Conservation (phyloP, 1,140 invertebrate genomes). For the Ceratosolen solmsi region DNA sequence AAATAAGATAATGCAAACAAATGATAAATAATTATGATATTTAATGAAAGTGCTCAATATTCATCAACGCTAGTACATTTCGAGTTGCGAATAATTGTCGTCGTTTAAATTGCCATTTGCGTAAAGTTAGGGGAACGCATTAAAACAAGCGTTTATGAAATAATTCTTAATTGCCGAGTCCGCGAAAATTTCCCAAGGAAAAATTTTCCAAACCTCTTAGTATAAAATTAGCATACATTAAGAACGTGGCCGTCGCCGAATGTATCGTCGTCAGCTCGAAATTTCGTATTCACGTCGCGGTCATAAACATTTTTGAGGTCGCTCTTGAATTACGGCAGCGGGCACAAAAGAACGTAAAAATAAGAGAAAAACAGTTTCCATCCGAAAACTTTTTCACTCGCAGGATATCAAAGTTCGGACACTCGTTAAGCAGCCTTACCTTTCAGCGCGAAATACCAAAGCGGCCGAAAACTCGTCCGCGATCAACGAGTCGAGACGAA, state of each 20-base stretch:
- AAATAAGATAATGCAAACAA: no score
- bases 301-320: background rate
- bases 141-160: background rate
- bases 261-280: background rate
- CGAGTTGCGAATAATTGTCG: background rate
- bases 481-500: slow-evolving; percentile 32
- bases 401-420: slow-evolving; percentile 32
- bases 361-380: background rate
- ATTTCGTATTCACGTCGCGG: background rate
- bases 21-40: no score
- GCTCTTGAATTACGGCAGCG: background rate
- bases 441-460: background rate
- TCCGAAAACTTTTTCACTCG: slow-evolving; percentile 14
- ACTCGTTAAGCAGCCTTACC: slow-evolving; percentile 26
- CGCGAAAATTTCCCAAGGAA: background rate
- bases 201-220: background rate
- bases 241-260: background rate
- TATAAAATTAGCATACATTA: slow-evolving; percentile 2
- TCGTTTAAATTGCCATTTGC: background rate
- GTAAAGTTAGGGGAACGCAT: background rate
- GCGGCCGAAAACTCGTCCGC: background rate
- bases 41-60: no score
- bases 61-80: no score
- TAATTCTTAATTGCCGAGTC: background rate
- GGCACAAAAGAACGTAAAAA: no score